phyloP scores from a whole-genome alignment of 2,888 invertebrate genomes.

The Drosophila emarginata region DNA sequence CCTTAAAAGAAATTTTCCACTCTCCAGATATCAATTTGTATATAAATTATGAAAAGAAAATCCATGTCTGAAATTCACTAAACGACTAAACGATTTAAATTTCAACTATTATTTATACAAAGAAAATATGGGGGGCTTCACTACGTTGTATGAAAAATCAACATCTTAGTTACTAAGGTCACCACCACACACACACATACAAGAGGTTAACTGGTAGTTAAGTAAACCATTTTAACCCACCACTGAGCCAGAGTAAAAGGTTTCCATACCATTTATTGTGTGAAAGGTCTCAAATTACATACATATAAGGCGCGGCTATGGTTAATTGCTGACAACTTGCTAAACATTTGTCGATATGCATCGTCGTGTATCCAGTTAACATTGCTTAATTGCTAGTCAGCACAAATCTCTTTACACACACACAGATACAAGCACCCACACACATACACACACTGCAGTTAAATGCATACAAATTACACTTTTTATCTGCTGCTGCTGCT shows the following conservation, averaged over 20 bases:
- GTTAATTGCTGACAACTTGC: slow-evolving; percentile 54
- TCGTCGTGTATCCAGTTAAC: slow-evolving; percentile 8
- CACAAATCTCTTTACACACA: slow-evolving; percentile 14
- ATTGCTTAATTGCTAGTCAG: slow-evolving; percentile 18
- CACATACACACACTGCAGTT: neutral
- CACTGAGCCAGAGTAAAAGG: neutral
- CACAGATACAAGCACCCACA: neutral
- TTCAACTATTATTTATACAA: too few species aligned
- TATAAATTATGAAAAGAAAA: too few species aligned
- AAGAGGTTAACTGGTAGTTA: neutral
- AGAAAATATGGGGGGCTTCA: neutral
- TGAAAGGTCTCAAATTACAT: slow-evolving; percentile 47
- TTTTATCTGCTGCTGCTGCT: slow-evolving; percentile 35
- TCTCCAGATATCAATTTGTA: too few species aligned
- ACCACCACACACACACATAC: too few species aligned
- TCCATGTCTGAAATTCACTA: too few species aligned
- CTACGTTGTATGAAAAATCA: neutral
- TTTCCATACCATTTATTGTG: slow-evolving; percentile 39
- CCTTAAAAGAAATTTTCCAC: too few species aligned
- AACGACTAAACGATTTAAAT: too few species aligned
- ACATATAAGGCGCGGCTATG: slow-evolving; percentile 30
- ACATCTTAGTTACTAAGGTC: neutral
- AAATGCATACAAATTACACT: slow-evolving; percentile 40
- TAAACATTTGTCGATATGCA: slow-evolving; percentile 8
- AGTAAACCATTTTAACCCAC: neutral